Conservation (phyloP, 1,140 invertebrate genomes). For the Agraylea sexmaculata region DNA sequence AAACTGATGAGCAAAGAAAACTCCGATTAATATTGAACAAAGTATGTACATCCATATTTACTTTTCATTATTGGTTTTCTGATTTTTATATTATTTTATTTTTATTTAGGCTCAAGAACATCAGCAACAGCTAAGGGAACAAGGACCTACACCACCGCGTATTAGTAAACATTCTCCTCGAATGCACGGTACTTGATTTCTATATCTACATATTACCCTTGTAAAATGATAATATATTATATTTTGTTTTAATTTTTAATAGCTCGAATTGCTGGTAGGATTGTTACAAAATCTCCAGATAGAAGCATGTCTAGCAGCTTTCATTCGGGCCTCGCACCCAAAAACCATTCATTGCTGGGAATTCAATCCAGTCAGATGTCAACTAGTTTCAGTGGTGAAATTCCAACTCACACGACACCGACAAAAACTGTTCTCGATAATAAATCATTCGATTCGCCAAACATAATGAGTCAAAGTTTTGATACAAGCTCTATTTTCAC, state of each 20-base stretch:
- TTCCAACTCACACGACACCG: slow-evolving; percentile 10
- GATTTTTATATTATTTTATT: not conserved
- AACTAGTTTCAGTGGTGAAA: slow-evolving; percentile 26
- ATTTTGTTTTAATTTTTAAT: slow-evolving; percentile 28
- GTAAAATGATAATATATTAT: not conserved
- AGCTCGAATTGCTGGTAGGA: slow-evolving; percentile 33
- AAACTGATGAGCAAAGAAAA: slow-evolving; percentile 78
- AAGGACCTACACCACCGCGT: slow-evolving; percentile 25
- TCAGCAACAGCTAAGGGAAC: slow-evolving; percentile 66
- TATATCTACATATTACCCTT: no score
- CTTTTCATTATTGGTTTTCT: slow-evolving; percentile 3
- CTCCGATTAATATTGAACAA: slow-evolving; percentile 73
- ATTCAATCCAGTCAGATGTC: slow-evolving; percentile 23
- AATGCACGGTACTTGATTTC: slow-evolving; percentile 41
- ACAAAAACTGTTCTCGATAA: slow-evolving; percentile 13
- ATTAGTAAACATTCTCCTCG: slow-evolving; percentile 44
- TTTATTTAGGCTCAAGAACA: slow-evolving; percentile 65
- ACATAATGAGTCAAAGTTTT: slow-evolving; percentile 30
- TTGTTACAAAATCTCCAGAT: slow-evolving; percentile 54
- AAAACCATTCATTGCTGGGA: slow-evolving; percentile 24
- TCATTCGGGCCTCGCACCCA: slow-evolving; percentile 34
- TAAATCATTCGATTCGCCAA: slow-evolving; percentile 10
- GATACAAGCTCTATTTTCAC: slow-evolving; percentile 24
- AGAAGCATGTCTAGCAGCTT: slow-evolving; percentile 54
- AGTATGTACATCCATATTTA: slow-evolving; percentile 21